These are phyloP conservation scores for Papilio polytes DNA, from an alignment of 1,140 invertebrate genomes.

Conservation along the genomic window DNA sequence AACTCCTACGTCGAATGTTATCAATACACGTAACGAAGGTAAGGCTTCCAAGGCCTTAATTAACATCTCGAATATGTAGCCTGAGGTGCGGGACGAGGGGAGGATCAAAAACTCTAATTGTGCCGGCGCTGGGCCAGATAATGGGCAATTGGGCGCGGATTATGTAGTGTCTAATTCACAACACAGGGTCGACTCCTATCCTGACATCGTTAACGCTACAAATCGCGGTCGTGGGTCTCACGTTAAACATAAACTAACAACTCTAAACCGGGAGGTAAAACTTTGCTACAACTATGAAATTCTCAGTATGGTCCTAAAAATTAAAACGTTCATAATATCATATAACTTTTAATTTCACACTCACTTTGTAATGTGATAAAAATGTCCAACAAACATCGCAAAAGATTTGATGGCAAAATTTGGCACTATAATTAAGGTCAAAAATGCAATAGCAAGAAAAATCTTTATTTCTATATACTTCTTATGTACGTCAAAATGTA, in stretches of 20 bases:
- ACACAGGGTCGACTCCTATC: constrained; percentile 43
- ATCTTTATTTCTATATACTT: not conserved
- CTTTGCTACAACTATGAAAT: constrained; percentile 3
- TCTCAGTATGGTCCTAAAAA: not conserved
- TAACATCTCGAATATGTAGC: constrained; percentile 46
- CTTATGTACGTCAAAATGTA: not conserved
- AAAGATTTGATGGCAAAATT: not conserved
- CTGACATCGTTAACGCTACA: constrained; percentile 35
- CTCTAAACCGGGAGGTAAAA: constrained; percentile 13
- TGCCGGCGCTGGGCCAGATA: constrained; percentile 49
- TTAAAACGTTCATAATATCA: no score
- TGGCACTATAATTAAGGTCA: not conserved
- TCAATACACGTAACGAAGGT: constrained; percentile 49
- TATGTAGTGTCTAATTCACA: constrained; percentile 53
- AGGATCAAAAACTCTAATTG: constrained; percentile 56
- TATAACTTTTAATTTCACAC: not conserved
- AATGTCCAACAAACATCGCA: not conserved
- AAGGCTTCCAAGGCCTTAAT: constrained; percentile 44
- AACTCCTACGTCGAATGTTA: constrained; percentile 43
- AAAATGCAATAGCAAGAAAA: not conserved
- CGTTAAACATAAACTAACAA: constrained; percentile 26
- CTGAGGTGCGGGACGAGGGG: constrained; percentile 25
- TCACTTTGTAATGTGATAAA: not conserved
- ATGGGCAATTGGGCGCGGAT: constrained; percentile 53
- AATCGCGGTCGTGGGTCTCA: constrained; percentile 39